These are phyloP conservation scores for Cremastinae sp. DNA, from an alignment of 2,888 invertebrate genomes.

Conservation along the genomic window DNA sequence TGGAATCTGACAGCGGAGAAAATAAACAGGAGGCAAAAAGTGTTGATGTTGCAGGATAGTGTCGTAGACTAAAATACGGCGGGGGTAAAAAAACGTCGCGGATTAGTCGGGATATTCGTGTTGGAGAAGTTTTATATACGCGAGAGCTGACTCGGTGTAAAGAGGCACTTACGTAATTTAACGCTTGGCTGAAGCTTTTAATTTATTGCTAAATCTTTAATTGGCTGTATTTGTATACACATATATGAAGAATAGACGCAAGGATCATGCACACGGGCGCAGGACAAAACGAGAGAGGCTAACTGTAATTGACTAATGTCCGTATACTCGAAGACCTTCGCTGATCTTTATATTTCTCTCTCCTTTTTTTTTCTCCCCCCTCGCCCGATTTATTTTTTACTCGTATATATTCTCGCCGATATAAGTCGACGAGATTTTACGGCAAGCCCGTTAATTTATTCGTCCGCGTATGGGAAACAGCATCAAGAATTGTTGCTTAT, in stretches of 20 bases:
- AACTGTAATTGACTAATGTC: constrained; percentile 51
- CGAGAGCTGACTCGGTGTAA: constrained; percentile 62
- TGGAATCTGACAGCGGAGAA: not conserved
- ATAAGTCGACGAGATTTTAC: constrained; percentile 15
- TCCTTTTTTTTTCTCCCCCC: not conserved
- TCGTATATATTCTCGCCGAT: not conserved
- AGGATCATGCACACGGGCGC: constrained; percentile 11
- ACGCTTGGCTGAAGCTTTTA: constrained; percentile 67
- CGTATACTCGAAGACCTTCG: constrained; percentile 41
- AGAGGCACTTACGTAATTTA: constrained; percentile 66
- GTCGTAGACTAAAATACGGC: constrained; percentile 48
- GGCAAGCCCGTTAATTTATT: constrained; percentile 50
- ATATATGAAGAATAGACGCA: not conserved
- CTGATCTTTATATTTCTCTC: constrained; percentile 22
- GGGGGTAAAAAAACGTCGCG: constrained; percentile 56
- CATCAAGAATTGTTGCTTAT: constrained; percentile 5
- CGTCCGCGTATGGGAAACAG: constrained; percentile 17
- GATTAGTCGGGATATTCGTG: constrained; percentile 32
- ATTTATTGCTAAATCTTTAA: constrained; percentile 73
- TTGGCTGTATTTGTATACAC: constrained; percentile 47
- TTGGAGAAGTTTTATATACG: too few species aligned
- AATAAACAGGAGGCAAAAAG: constrained; percentile 3
- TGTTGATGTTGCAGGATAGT: constrained; percentile 4
- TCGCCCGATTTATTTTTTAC: not conserved
- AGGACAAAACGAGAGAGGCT: constrained; percentile 29